Percentiles rank a stretch among this genome's conserved stretches.
These are phyloP conservation scores for Mesocentrotus franciscanus DNA, from an alignment of 53 echinoderm and acorn worm genomes.

Conservation along the genomic window DNA sequence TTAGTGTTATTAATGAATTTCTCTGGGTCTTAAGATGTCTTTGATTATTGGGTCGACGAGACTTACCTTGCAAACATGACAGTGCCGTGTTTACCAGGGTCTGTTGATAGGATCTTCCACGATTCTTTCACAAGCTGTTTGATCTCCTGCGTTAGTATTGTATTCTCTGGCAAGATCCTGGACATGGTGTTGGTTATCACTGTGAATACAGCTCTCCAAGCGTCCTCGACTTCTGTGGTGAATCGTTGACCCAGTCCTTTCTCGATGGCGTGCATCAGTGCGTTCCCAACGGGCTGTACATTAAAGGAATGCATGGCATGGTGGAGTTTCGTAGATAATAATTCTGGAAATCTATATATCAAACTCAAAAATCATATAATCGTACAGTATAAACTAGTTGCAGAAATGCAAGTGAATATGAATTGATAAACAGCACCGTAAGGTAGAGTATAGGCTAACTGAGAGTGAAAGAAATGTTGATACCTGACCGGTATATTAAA, in stretches of 20 bases:
- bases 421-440: too few species aligned
- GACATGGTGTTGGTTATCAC: constrained; percentile 66
- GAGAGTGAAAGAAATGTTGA: too few species aligned
- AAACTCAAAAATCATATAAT: too few species aligned
- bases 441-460: too few species aligned
- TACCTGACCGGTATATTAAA: too few species aligned
- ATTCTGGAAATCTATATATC: too few species aligned
- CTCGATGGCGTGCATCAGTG: constrained; percentile 68
- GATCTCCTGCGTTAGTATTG: neutral
- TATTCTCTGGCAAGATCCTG: neutral
- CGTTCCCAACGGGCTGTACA: constrained; percentile 71
- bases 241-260: constrained; percentile 57
- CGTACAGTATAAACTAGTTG: too few species aligned
- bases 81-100: constrained; percentile 36
- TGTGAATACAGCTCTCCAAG: constrained; percentile 67
- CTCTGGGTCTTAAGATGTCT: too few species aligned
- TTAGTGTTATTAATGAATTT: too few species aligned
- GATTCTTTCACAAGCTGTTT: neutral
- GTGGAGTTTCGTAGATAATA: too few species aligned
- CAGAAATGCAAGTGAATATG: too few species aligned
- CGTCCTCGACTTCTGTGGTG: constrained; percentile 57
- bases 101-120: neutral
- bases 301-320: neutral
- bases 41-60: neutral
- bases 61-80: constrained; percentile 54